Evolutionary conservation across 35 echinoderm and acorn worm species (phyloP).

Genomic region (Anneissia japonica): DNA sequence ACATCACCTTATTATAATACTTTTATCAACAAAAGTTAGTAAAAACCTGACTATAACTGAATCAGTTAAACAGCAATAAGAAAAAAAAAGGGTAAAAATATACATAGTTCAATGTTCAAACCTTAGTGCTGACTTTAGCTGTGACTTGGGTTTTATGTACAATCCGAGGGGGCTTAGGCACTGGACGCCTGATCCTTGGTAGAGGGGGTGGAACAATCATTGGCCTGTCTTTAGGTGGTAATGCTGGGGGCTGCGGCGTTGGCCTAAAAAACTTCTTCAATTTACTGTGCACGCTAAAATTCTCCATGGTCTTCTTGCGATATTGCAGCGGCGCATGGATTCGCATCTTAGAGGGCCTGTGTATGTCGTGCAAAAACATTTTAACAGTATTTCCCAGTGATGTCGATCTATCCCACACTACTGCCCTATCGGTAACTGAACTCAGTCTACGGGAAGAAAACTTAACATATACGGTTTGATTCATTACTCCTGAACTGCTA

Average conservation of each 20-base stretch:
- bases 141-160: neutral
- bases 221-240: neutral
- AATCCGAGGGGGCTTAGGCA: neutral
- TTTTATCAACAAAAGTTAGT: too few relatives aligned
- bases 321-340: neutral
- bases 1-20: too few relatives aligned
- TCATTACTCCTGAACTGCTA: neutral
- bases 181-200: neutral
- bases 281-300: neutral
- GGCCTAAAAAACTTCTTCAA: neutral
- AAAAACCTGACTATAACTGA: too few relatives aligned
- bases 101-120: too few relatives aligned
- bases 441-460: neutral
- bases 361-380: neutral
- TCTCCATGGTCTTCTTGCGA: neutral
- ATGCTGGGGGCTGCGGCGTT: neutral
- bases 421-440: neutral
- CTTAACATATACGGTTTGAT: neutral
- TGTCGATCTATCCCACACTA: neutral
- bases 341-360: neutral
- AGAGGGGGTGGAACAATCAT: neutral
- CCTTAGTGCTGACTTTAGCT: neutral
- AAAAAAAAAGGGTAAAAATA: too few relatives aligned
- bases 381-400: neutral
- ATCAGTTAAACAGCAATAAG: too few relatives aligned